Conservation (phyloP, 2,113 vertebrate species). For the Tragelaphus scriptus region DNA sequence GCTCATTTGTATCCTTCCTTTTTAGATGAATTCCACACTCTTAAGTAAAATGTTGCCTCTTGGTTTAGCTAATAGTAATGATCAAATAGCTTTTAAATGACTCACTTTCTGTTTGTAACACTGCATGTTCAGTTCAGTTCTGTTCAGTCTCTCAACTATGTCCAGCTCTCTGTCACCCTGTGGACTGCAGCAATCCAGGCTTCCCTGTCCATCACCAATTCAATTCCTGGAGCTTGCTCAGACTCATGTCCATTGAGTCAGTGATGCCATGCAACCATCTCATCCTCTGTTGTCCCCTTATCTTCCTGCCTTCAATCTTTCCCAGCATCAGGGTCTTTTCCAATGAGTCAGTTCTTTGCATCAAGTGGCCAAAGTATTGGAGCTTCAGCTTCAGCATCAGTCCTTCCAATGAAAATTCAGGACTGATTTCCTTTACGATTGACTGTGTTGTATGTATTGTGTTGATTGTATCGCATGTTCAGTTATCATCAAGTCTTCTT, state of each 20-base stretch:
- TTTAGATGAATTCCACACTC: not conserved
- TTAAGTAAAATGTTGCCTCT: not conserved
- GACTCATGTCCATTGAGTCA: fast-evolving
- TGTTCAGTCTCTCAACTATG: not conserved
- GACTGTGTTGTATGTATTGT: not conserved
- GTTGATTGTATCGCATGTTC: not conserved
- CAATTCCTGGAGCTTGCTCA: not conserved
- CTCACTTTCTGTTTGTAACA: not conserved
- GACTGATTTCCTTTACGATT: not conserved
- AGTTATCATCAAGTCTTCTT: not conserved
- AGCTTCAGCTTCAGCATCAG: not conserved
- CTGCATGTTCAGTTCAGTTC: not conserved
- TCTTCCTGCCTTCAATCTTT: not conserved
- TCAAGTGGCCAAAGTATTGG: not conserved
- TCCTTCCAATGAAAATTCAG: not conserved
- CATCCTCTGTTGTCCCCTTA: not conserved
- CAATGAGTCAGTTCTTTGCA: not conserved
- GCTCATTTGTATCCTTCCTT: not conserved
- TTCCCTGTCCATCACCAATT: not conserved
- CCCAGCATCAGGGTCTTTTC: not conserved
- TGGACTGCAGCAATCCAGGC: not conserved
- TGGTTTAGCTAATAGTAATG: not conserved
- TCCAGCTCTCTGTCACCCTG: not conserved
- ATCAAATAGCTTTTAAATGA: not conserved
- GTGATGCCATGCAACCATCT: not conserved